Percentiles rank a stretch among this genome's conserved stretches.
Evolutionary conservation across 2,888 invertebrate species (phyloP).

Genomic region (Idaea aversata): DNA sequence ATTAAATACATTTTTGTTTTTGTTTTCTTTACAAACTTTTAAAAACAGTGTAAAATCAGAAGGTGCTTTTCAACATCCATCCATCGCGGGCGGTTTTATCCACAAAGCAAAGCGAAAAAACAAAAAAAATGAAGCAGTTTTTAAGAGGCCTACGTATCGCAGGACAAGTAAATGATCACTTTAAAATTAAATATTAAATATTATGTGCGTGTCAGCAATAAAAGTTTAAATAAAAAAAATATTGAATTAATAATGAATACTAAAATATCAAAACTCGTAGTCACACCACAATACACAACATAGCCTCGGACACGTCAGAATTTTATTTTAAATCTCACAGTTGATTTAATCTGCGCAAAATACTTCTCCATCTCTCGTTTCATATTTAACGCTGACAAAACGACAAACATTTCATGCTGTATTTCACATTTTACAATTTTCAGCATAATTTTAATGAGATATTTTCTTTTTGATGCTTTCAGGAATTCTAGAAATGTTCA

Average conservation of each 20-base stretch:
- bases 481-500: not conserved
- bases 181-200: too few species aligned
- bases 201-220: too few species aligned
- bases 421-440: not conserved
- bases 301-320: slow-evolving; percentile 1
- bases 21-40: too few species aligned
- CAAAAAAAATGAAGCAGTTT: too few species aligned
- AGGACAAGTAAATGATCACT: too few species aligned
- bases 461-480: not conserved
- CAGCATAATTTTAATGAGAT: not conserved
- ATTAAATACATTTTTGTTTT: too few species aligned
- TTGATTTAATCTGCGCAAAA: slow-evolving; percentile 17
- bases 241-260: not conserved
- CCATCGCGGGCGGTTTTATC: too few species aligned
- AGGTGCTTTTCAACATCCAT: too few species aligned
- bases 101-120: too few species aligned
- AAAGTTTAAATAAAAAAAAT: too few species aligned
- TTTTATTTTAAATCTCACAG: slow-evolving; percentile 1
- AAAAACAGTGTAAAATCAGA: too few species aligned
- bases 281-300: not conserved
- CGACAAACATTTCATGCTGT: not conserved
- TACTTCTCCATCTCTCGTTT: slow-evolving; percentile 4
- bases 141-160: too few species aligned
- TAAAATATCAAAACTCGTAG: not conserved
- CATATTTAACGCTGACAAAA: not conserved